A percentile compares a stretch with the other conserved stretches of the same genome.
These are phyloP conservation scores for Abscondita cerata DNA, from an alignment of 2,888 invertebrate species.

Conservation along the genomic window DNA sequence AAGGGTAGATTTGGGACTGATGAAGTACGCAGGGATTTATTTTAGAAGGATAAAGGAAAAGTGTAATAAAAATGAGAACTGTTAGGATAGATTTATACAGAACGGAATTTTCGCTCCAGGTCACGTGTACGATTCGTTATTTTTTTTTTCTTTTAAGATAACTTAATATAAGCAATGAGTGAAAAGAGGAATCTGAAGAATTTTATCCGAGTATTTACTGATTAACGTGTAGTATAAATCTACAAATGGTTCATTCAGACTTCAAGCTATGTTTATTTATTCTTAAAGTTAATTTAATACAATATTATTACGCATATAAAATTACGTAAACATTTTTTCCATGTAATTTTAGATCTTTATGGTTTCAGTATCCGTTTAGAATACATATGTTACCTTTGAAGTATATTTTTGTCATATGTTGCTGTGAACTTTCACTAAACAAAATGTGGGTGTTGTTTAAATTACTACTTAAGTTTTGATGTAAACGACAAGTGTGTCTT, in stretches of 20 bases:
- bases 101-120: slow-evolving; percentile 12
- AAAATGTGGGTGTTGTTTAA: too few relatives aligned
- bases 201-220: not conserved
- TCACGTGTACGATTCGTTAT: slow-evolving; percentile 3
- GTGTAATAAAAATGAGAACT: slow-evolving; percentile 15
- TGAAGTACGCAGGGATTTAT: slow-evolving; percentile 24
- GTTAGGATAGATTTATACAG: slow-evolving; percentile 20
- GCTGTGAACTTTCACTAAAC: too few relatives aligned
- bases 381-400: slow-evolving; percentile 4
- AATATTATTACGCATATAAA: not conserved
- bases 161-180: not conserved
- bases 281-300: slow-evolving; percentile 2
- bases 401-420: not conserved
- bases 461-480: too few relatives aligned
- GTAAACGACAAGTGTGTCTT: too few relatives aligned
- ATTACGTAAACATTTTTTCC: slow-evolving; percentile 5
- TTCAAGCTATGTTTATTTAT: slow-evolving; percentile 1
- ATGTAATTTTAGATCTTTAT: slow-evolving; percentile 6
- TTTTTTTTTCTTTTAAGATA: not conserved
- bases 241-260: not conserved
- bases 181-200: not conserved
- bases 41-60: slow-evolving; percentile 15
- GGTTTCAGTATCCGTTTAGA: not conserved
- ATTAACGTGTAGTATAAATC: not conserved
- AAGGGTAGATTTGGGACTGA: slow-evolving; percentile 22